Evolutionary conservation across 2,888 invertebrate genomes (phyloP).

Genomic region (Hyalella azteca): DNA sequence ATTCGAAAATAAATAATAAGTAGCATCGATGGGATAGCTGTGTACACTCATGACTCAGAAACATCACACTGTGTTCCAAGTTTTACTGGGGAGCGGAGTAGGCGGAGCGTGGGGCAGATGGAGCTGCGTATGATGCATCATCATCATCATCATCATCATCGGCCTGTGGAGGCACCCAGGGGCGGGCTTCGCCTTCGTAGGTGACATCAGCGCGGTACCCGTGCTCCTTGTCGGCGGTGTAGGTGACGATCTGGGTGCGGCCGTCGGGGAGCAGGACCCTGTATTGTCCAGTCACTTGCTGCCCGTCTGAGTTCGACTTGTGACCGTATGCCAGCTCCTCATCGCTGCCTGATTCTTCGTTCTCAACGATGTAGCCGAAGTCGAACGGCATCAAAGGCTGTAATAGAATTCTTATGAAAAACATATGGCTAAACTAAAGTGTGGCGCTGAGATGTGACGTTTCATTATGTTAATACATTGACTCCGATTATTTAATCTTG

Average conservation of each 20-base stretch:
- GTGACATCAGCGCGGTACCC: constrained; percentile 37
- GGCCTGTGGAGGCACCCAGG: constrained; percentile 18
- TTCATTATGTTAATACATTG: no score
- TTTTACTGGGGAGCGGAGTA: constrained; percentile 22
- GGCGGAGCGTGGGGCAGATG: not conserved
- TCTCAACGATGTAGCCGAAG: constrained; percentile 38
- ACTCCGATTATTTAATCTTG: no score
- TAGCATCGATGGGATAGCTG: not conserved
- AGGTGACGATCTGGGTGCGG: constrained; percentile 39
- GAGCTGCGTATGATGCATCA: not conserved
- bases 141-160: constrained; percentile 25
- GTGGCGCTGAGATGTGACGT: no score
- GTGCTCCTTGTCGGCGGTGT: constrained; percentile 35
- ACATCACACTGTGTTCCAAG: no score
- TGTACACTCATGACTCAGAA: not conserved
- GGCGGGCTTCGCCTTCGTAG: constrained; percentile 38
- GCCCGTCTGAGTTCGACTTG: constrained; percentile 36
- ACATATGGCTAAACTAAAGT: no score
- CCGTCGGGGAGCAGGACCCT: constrained; percentile 31
- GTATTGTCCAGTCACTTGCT: constrained; percentile 14
- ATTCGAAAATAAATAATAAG: constrained; percentile 1
- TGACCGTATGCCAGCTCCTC: constrained; percentile 27
- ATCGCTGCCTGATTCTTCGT: constrained; percentile 31
- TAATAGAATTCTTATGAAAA: no score
- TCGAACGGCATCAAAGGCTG: constrained; percentile 40